Evolutionary conservation across 2,888 invertebrate species (phyloP).

Genomic region (Cheilosia variabilis): DNA sequence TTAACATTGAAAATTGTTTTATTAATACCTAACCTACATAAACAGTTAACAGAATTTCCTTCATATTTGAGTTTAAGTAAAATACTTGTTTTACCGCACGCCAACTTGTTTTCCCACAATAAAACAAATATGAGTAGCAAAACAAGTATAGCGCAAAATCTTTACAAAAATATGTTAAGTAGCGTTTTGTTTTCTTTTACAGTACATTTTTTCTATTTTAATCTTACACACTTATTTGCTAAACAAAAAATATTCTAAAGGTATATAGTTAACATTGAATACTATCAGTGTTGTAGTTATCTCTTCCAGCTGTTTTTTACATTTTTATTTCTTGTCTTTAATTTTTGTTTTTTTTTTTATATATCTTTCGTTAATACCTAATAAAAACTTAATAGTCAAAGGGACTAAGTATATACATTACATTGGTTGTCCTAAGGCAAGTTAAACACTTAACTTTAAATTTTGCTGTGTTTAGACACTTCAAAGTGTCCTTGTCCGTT

Average conservation of each 20-base stretch:
- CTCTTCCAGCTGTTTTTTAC: slow-evolving; percentile 23
- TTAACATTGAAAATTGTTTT: slow-evolving; percentile 1
- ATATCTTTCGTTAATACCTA: background rate
- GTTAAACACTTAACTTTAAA: slow-evolving; percentile 21
- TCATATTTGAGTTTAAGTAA: slow-evolving; percentile 1
- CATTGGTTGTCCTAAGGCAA: slow-evolving; percentile 36
- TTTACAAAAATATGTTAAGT: slow-evolving; percentile 57
- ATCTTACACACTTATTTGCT: slow-evolving; percentile 42
- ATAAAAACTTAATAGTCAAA: slow-evolving; percentile 22
- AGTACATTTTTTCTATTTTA: slow-evolving; percentile 15
- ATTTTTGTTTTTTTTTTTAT: background rate
- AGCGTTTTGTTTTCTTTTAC: slow-evolving; percentile 22
- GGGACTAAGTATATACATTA: slow-evolving; percentile 26
- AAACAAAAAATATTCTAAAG: slow-evolving; percentile 49
- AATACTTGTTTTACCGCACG: slow-evolving; percentile 8
- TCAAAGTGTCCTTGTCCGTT: background rate
- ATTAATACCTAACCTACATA: slow-evolving; percentile 3
- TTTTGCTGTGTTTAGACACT: background rate
- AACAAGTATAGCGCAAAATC: slow-evolving; percentile 31
- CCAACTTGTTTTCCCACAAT: background rate
- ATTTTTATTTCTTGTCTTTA: slow-evolving; percentile 41
- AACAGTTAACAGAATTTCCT: slow-evolving; percentile 4
- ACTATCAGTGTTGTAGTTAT: slow-evolving; percentile 71
- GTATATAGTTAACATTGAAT: slow-evolving; percentile 68
- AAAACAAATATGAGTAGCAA: slow-evolving; percentile 11